phyloP scores from a whole-genome alignment of 1,140 invertebrate genomes.

The Sycophila sp. region DNA sequence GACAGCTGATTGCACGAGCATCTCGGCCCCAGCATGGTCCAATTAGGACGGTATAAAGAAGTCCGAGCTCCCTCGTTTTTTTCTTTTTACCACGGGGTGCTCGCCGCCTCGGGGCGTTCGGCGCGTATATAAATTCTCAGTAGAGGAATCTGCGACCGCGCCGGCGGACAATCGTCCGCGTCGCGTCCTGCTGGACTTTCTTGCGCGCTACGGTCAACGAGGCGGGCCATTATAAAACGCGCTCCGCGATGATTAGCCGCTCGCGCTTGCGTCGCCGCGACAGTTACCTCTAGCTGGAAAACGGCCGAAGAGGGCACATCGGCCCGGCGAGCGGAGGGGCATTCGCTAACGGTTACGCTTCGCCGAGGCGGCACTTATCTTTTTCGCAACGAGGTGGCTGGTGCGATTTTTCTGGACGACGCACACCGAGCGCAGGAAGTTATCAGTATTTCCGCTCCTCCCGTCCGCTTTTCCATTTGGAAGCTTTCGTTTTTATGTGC shows the following conservation, averaged over 20 bases:
- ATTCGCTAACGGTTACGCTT: constrained; percentile 19
- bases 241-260: constrained; percentile 14
- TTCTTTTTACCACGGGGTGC: not conserved
- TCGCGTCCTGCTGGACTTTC: no score
- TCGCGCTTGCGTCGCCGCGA: not conserved
- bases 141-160: no score
- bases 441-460: not conserved
- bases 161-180: no score
- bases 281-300: constrained; percentile 32
- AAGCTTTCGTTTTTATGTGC: no score
- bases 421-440: not conserved
- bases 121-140: constrained; percentile 4
- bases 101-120: not conserved
- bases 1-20: no score
- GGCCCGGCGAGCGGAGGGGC: no score
- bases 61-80: not conserved
- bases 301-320: not conserved
- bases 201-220: no score
- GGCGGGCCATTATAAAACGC: constrained; percentile 18
- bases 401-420: not conserved
- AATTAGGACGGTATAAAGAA: not conserved
- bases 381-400: not conserved
- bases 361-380: not conserved
- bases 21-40: not conserved
- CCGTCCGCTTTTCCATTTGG: no score